phyloP scores from a whole-genome alignment of 2,113 vertebrate genomes.

The Antechinus stuartii region DNA sequence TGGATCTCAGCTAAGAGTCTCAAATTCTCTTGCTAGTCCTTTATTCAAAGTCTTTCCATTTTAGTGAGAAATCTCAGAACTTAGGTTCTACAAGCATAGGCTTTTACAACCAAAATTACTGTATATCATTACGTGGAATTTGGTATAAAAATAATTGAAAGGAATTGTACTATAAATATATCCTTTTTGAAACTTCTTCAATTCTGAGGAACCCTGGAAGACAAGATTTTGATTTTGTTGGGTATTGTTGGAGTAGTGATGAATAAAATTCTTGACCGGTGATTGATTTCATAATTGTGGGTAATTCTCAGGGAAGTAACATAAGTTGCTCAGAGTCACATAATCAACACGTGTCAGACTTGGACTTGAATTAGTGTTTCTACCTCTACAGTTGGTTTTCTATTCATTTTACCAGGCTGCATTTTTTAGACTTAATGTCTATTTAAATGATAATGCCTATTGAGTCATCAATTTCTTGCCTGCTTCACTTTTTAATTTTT shows the following conservation, averaged over 20 bases:
- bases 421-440: not conserved
- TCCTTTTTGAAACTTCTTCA: not conserved
- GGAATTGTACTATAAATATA: not conserved
- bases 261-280: not conserved
- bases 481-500: not conserved
- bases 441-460: not conserved
- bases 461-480: not conserved
- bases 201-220: not conserved
- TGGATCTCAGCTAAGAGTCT: not conserved
- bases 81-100: not conserved
- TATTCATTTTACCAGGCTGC: not conserved
- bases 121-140: not conserved
- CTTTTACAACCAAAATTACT: not conserved
- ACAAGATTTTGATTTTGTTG: not conserved
- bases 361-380: not conserved
- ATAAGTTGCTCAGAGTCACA: constrained; percentile 44
- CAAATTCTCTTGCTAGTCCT: not conserved
- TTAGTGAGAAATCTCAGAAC: not conserved
- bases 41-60: not conserved
- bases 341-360: not conserved
- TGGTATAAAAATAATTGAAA: not conserved
- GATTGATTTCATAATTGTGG: not conserved
- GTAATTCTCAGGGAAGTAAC: constrained; percentile 5
- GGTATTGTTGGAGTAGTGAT: not conserved
- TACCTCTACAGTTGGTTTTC: not conserved